Evolutionary conservation across 2,888 invertebrate genomes (phyloP).

Genomic region (Encarsia formosa): DNA sequence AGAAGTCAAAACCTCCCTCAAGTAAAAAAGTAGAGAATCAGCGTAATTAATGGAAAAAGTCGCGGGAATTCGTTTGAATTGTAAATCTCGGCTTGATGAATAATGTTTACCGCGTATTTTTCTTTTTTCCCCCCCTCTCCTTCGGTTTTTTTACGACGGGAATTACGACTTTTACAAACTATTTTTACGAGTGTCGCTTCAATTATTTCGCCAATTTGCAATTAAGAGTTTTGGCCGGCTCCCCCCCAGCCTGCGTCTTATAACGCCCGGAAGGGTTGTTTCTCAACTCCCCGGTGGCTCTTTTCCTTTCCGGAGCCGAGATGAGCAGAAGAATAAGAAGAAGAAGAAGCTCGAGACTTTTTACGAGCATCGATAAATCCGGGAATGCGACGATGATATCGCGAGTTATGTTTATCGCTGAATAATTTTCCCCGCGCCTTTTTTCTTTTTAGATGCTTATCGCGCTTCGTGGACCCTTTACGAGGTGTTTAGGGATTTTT

Average conservation of each 20-base stretch:
- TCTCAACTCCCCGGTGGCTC: conserved; percentile 18
- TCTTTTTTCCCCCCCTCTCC: no score
- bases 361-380: conserved; percentile 31
- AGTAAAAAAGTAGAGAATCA: no score
- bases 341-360: conserved; percentile 11
- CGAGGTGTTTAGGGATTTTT: no score
- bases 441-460: conserved; percentile 2
- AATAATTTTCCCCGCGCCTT: conserved; percentile 11
- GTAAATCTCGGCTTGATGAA: conserved; percentile 33
- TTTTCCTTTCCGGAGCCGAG: no score
- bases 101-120: conserved; percentile 35
- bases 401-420: conserved; percentile 24
- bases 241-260: conserved; percentile 15
- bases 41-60: conserved; percentile 34
- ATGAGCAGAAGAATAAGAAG: no score
- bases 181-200: conserved; percentile 53
- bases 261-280: conserved; percentile 30
- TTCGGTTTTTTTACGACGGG: conserved; percentile 31
- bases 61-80: conserved; percentile 25
- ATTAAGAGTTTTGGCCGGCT: conserved; percentile 45
- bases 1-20: no score
- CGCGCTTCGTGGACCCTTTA: no score
- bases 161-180: conserved; percentile 51
- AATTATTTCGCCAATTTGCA: conserved; percentile 53
- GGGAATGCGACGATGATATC: conserved; percentile 25